Evolutionary conservation across 2,113 vertebrate genomes (phyloP), one percentile per base, ranked within the genome.

Genomic region (Pionites leucogaster): DNA sequence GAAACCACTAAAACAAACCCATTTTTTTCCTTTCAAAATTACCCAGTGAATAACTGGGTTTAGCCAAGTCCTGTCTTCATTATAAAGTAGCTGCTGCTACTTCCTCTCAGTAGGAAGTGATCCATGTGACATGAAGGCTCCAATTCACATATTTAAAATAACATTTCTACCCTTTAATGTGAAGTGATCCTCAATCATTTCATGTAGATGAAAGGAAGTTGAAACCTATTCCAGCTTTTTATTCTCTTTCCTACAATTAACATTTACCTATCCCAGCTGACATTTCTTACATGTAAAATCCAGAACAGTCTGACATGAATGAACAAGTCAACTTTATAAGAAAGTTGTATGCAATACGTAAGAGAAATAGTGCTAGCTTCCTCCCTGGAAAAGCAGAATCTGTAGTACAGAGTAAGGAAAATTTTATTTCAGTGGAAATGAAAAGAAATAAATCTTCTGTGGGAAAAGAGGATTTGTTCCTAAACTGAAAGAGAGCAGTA

Each of bases 201-300:
- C 35, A 57, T 2, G 2, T 17, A 92, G 65, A 82, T 94, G 76
- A 93, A 92, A 84, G 53, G 41, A 93, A 91, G 69, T 15, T 76
- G 29, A 92, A 94, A 86, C 7, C 8, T 67, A 93, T 86, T 78
- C 69, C 89, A 90, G 57, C 24, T 50, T 92, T 95, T 95, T 33
- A 86, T 76, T 74, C 79, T 76, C 37, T 85, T 87, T 92, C 88
- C 79, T 93, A 76, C 80, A 86, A 92, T 94, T 95, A 95, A 77
- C 76, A 88, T 93, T 94, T 95, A 92, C 89, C 85, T 96, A 63
- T 71, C 39, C 85, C 91, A 79, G 65, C 31, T 94, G 79, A 93
- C 3, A 0, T 33, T 28, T 67, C 64, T 82, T 24, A 57, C 77
- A 50, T 80, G 85, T 55, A 82, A 76, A 94, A 93, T 64, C 62